Percentiles rank a stretch among this genome's conserved stretches.
These are phyloP conservation scores for Drosophila bifasciata DNA, from an alignment of 1,140 invertebrate genomes.

Conservation along the genomic window DNA sequence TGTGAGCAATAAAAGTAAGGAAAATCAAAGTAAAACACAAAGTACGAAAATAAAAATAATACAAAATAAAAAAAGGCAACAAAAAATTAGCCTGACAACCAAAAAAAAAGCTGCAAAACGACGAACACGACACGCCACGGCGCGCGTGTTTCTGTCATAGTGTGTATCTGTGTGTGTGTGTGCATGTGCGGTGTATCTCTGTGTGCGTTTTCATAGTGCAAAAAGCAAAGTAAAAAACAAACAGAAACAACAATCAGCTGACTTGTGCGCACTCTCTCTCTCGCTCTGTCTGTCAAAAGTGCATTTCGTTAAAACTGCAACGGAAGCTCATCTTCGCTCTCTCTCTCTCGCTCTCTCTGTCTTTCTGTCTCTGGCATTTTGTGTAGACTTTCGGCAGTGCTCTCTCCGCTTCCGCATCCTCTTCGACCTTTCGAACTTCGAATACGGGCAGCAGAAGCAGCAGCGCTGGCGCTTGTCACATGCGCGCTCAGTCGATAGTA, in stretches of 20 bases:
- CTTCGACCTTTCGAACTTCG: constrained; percentile 50
- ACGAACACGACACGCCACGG: too few relatives aligned
- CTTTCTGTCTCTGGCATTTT: constrained; percentile 1
- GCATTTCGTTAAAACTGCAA: not conserved
- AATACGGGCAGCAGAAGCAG: constrained; percentile 13
- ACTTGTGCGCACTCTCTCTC: constrained; percentile 46
- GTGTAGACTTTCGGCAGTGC: constrained; percentile 27
- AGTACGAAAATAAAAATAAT: constrained; percentile 11
- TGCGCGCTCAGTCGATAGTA: constrained; percentile 43
- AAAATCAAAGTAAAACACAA: constrained; percentile 13
- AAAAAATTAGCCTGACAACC: constrained; percentile 39
- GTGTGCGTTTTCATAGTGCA: constrained; percentile 40
- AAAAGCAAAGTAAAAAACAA: constrained; percentile 55
- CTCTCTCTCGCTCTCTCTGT: constrained; percentile 4
- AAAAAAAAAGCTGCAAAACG: too few relatives aligned
- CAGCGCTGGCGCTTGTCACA: constrained; percentile 41
- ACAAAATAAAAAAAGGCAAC: not conserved
- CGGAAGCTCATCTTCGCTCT: not conserved
- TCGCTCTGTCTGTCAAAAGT: not conserved
- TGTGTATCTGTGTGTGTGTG: constrained; percentile 17
- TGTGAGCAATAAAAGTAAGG: constrained; percentile 39
- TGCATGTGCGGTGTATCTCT: constrained; percentile 12
- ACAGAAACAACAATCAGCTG: constrained; percentile 55
- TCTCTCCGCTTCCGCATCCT: constrained; percentile 49
- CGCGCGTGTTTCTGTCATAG: constrained; percentile 12